A percentile compares a stretch with the other conserved stretches of the same genome.
Evolutionary conservation across 2,797 vertebrate species (phyloP).

Genomic region (Rhinogobio ventralis): DNA sequence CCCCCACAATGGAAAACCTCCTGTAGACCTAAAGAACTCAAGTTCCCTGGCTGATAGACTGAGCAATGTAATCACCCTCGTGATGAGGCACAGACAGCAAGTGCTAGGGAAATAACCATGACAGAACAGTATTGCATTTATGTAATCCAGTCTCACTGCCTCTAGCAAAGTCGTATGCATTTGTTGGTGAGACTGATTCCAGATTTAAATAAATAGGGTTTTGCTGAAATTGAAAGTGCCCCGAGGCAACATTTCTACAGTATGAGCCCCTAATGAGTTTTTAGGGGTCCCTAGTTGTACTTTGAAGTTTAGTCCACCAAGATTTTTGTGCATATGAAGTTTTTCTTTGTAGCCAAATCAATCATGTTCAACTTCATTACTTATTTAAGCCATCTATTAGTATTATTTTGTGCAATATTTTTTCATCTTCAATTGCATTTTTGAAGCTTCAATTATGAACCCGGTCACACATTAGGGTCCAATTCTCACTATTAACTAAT

Average conservation of each 20-base stretch:
- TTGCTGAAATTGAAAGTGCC: background rate
- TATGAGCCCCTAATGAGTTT: background rate
- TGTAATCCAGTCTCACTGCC: conserved; percentile 48
- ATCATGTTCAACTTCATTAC: background rate
- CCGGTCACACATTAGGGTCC: too few relatives aligned
- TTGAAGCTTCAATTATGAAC: background rate
- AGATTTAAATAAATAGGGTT: conserved; percentile 38
- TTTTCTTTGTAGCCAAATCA: background rate
- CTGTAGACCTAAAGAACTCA: conserved; percentile 10
- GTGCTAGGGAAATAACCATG: background rate
- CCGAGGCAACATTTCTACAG: background rate
- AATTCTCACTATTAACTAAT: too few relatives aligned
- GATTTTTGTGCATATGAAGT: background rate
- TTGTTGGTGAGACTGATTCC: conserved; percentile 43
- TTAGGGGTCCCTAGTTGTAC: background rate
- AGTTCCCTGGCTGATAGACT: conserved; percentile 33
- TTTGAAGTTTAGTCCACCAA: background rate
- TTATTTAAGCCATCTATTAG: background rate
- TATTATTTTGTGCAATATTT: background rate
- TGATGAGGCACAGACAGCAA: conserved; percentile 10
- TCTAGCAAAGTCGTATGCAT: conserved; percentile 24
- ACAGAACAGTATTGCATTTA: conserved; percentile 51
- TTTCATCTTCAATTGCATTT: background rate
- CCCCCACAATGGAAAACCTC: conserved; percentile 46
- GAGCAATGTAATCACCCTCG: conserved; percentile 24